Evolutionary conservation across 2,888 invertebrate genomes (phyloP).

Genomic region (Callimorpha dominula): DNA sequence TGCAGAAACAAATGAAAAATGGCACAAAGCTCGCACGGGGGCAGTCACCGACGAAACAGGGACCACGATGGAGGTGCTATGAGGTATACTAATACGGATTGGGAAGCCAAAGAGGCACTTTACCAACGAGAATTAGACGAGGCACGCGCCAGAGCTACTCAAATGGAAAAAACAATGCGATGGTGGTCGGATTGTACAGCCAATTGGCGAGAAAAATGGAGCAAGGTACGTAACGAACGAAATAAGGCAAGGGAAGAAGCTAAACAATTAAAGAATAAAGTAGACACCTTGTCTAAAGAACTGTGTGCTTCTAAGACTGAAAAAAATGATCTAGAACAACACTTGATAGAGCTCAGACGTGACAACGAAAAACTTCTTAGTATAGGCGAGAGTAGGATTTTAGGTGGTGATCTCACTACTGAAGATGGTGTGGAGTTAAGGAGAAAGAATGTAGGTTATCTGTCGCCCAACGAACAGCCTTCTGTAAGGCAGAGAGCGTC

Average conservation of each 20-base stretch:
- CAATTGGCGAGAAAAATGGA: conserved; percentile 99
- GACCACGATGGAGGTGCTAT: conserved; percentile 88
- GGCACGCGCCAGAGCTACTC: conserved; percentile 96
- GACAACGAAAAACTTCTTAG: conserved; percentile 93
- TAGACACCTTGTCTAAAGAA: conserved; percentile 93
- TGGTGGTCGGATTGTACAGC: conserved; percentile 99
- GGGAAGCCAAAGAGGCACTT: conserved; percentile 92
- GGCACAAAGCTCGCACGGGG: conserved; percentile 90
- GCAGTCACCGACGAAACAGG: conserved; percentile 88
- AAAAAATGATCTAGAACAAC: conserved; percentile 91
- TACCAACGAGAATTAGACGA: conserved; percentile 95
- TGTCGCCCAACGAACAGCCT: conserved; percentile 71
- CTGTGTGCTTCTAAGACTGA: conserved; percentile 91
- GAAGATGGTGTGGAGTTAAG: conserved; percentile 80
- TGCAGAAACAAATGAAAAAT: conserved; percentile 55
- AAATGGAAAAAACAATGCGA: conserved; percentile 99
- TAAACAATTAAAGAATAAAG: conserved; percentile 92
- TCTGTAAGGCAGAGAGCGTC: conserved; percentile 76
- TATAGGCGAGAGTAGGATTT: conserved; percentile 79
- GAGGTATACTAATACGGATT: conserved; percentile 90
- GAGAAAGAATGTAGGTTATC: conserved; percentile 66
- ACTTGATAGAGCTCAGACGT: conserved; percentile 91
- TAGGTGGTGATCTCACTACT: conserved; percentile 71
- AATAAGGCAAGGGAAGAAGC: conserved; percentile 97
- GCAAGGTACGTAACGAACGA: conserved; percentile 95